A percentile compares a stretch with the other conserved stretches of the same genome.
phyloP scores from a whole-genome alignment of 2,797 vertebrate species.

The Garrulus glandarius region DNA sequence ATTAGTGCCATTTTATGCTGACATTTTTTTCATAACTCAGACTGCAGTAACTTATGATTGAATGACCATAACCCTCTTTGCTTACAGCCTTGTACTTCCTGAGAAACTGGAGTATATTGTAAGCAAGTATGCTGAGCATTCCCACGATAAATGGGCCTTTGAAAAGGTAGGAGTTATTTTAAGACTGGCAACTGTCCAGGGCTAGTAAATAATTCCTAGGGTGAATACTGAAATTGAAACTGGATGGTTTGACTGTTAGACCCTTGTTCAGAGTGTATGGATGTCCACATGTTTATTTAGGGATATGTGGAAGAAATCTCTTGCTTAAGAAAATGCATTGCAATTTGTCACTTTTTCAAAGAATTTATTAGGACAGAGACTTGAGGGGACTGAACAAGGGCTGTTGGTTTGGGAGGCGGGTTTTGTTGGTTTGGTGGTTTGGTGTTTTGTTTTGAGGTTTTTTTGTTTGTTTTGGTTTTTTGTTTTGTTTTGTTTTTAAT shows the following conservation, averaged over 20 bases:
- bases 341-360: not conserved
- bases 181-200: not conserved
- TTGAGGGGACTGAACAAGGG: not conserved
- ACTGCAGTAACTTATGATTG: not conserved
- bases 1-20: not conserved
- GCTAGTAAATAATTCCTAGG: not conserved
- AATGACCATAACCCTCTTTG: not conserved
- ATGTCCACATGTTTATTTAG: not conserved
- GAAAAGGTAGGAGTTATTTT: slow-evolving; percentile 87
- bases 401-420: fast-evolving
- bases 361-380: not conserved
- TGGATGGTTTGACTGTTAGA: not conserved
- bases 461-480: fast-evolving
- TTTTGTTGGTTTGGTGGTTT: not conserved
- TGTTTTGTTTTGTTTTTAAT: not conserved
- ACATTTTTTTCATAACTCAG: not conserved
- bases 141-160: slow-evolving; percentile 95
- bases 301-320: not conserved
- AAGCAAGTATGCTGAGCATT: slow-evolving; percentile 94
- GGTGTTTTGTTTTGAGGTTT: not conserved
- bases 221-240: slow-evolving; percentile 3
- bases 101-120: slow-evolving; percentile 94
- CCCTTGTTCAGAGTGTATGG: not conserved
- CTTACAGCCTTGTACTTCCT: slow-evolving; percentile 88
- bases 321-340: not conserved